phyloP scores from a whole-genome alignment of 2,888 invertebrate genomes.

The Luperina nickerlii region DNA sequence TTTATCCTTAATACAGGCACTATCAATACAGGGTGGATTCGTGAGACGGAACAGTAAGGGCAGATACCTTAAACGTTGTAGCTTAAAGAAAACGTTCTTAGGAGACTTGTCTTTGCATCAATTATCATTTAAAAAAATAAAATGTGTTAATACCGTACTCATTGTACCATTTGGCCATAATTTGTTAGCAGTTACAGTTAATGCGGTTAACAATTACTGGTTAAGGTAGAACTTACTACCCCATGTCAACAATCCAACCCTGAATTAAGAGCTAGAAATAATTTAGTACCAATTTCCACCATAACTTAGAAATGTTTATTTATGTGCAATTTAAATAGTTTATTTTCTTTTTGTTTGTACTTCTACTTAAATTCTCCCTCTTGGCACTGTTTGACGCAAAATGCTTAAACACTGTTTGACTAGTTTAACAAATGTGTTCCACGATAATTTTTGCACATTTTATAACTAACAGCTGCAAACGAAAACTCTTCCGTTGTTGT shows the following conservation, averaged over 20 bases:
- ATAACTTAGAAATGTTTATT: background rate
- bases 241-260: conserved; percentile 1
- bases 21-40: conserved; percentile 2
- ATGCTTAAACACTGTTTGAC: conserved; percentile 14
- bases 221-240: background rate
- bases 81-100: background rate
- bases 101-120: background rate
- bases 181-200: too few relatives aligned
- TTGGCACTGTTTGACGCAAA: conserved; percentile 22
- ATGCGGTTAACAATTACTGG: background rate
- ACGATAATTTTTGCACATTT: conserved; percentile 6
- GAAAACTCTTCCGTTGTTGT: background rate
- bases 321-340: conserved; percentile 11
- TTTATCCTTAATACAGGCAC: background rate
- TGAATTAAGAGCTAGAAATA: conserved; percentile 10
- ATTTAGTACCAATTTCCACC: conserved; percentile 1
- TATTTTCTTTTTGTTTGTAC: conserved; percentile 1
- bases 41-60: background rate
- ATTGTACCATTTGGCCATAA: background rate
- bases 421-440: conserved; percentile 8
- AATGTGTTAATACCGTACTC: background rate
- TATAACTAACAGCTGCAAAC: background rate
- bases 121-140: background rate
- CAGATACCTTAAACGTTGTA: background rate
- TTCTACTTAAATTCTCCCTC: conserved; percentile 6